Conservation (phyloP, 2,113 vertebrate genomes). For the Pantherophis guttatus region DNA sequence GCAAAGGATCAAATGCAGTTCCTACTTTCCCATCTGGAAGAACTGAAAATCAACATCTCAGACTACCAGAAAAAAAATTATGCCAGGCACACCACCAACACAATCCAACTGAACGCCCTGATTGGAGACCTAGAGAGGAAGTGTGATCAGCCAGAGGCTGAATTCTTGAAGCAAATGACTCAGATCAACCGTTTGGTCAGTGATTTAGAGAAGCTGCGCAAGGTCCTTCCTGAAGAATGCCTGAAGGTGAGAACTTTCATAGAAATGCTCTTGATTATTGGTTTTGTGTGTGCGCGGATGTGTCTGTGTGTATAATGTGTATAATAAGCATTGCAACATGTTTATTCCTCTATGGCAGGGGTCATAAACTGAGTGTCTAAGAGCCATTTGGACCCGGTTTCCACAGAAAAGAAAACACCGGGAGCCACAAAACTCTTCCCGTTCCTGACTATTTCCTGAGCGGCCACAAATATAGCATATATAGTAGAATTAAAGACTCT, state of each 20-base stretch:
- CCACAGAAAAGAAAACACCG: too few relatives aligned
- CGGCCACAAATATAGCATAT: too few relatives aligned
- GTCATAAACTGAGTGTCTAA: too few relatives aligned
- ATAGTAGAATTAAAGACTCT: too few relatives aligned
- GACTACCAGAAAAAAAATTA: not conserved
- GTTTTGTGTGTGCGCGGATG: too few relatives aligned
- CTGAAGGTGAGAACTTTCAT: not conserved
- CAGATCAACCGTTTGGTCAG: not conserved
- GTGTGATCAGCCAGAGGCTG: not conserved
- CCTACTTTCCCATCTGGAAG: not conserved
- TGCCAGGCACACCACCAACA: not conserved
- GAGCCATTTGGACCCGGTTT: too few relatives aligned
- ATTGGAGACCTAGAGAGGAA: not conserved
- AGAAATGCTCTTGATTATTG: not conserved
- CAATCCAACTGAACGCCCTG: not conserved
- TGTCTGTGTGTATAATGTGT: too few relatives aligned
- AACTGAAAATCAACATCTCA: not conserved
- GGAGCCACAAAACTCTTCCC: too few relatives aligned
- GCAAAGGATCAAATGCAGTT: not conserved
- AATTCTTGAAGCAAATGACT: not conserved
- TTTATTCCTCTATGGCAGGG: not conserved
- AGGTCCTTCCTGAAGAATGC: not conserved
- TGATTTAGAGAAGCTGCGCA: not conserved
- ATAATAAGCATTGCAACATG: not conserved
- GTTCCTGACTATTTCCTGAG: too few relatives aligned